Conservation (phyloP, 2,797 vertebrate species). For the Helostoma temminkii region DNA sequence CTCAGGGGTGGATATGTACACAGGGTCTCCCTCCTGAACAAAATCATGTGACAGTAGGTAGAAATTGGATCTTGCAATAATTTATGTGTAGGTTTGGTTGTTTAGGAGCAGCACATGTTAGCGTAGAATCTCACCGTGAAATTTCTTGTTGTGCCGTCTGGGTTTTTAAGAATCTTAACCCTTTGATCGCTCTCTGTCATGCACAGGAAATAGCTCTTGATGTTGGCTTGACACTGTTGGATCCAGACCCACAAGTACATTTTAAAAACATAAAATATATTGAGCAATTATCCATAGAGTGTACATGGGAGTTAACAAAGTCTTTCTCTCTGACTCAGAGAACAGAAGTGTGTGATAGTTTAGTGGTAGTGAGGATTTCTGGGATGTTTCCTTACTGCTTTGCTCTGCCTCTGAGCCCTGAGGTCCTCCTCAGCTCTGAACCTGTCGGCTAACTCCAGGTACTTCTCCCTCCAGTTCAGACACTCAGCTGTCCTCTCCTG, state of each 20-base stretch:
- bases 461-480: slow-evolving; percentile 79
- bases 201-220: slow-evolving; percentile 86
- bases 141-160: slow-evolving; percentile 76
- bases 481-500: slow-evolving; percentile 78
- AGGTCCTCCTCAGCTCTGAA: slow-evolving; percentile 76
- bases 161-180: slow-evolving; percentile 84
- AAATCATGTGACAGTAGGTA: neutral
- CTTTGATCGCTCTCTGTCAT: slow-evolving; percentile 86
- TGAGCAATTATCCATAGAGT: too few relatives aligned
- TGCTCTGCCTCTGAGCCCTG: slow-evolving; percentile 80
- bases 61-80: neutral
- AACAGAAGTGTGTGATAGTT: too few relatives aligned
- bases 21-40: slow-evolving; percentile 83
- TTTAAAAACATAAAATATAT: neutral
- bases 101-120: neutral
- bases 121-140: slow-evolving; percentile 75
- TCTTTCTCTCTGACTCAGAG: too few relatives aligned
- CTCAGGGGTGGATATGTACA: slow-evolving; percentile 80
- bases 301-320: too few relatives aligned
- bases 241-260: neutral
- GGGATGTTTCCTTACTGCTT: slow-evolving; percentile 70
- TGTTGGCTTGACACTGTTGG: slow-evolving; percentile 84
- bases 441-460: slow-evolving; percentile 64
- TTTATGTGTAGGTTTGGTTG: neutral
- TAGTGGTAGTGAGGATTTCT: too few relatives aligned